Evolutionary conservation across 1,140 invertebrate genomes (phyloP).

Genomic region (Drosophila arawakana): DNA sequence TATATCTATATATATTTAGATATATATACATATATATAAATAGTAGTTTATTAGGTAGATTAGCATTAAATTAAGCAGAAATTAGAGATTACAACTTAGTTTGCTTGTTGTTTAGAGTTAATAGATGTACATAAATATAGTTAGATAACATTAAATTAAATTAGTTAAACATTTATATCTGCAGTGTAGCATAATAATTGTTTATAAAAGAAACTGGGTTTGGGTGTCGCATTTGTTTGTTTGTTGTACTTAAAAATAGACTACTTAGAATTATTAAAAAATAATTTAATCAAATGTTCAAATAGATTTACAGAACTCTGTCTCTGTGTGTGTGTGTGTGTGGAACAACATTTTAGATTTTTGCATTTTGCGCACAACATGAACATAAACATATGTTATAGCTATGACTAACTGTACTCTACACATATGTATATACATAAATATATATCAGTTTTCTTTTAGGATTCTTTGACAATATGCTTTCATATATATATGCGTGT

Average conservation of each 20-base stretch:
- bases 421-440: constrained; percentile 27
- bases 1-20: constrained; percentile 44
- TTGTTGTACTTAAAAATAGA: constrained; percentile 51
- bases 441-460: constrained; percentile 20
- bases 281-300: constrained; percentile 56
- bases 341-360: constrained; percentile 38
- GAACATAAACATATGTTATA: constrained; percentile 36
- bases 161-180: constrained; percentile 37
- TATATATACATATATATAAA: constrained; percentile 34
- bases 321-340: constrained; percentile 29
- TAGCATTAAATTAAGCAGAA: constrained; percentile 44
- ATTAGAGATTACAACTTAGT: constrained; percentile 35
- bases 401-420: constrained; percentile 10
- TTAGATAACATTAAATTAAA: constrained; percentile 37
- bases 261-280: constrained; percentile 47
- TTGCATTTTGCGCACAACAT: constrained; percentile 47
- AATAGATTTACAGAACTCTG: constrained; percentile 42
- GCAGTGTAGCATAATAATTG: constrained; percentile 23
- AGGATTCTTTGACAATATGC: constrained; percentile 32
- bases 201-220: constrained; percentile 54
- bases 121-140: not conserved
- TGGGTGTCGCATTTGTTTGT: constrained; percentile 56
- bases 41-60: constrained; percentile 20
- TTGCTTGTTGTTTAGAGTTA: constrained; percentile 2
- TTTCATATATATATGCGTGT: constrained; percentile 21